Evolutionary conservation across 1,140 invertebrate species (phyloP).

Genomic region (Anastrepha obliqua): DNA sequence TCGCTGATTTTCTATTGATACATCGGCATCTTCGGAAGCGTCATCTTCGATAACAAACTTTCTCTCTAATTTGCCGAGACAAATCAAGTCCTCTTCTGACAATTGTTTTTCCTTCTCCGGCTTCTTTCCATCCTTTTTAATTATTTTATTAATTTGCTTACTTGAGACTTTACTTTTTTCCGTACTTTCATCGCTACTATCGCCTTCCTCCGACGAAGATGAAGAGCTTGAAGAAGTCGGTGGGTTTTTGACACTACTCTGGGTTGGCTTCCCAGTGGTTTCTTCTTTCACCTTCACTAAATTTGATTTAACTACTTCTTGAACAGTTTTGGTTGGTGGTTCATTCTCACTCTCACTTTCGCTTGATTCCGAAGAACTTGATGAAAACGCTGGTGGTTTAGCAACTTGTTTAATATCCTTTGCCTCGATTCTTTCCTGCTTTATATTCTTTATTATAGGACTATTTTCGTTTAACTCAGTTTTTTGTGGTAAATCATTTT

Average conservation of each 20-base stretch:
- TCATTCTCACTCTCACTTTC: not conserved
- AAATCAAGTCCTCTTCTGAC: constrained; percentile 67
- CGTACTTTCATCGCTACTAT: not conserved
- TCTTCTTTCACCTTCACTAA: not conserved
- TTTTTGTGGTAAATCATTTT: not conserved
- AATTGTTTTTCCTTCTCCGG: constrained; percentile 45
- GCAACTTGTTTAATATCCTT: not conserved
- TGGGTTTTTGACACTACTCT: not conserved
- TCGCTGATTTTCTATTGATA: not conserved
- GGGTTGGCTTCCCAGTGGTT: not conserved
- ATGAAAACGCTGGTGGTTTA: not conserved
- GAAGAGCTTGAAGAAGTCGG: constrained; percentile 40
- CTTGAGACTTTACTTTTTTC: not conserved
- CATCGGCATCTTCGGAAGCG: constrained; percentile 50
- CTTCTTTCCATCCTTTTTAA: constrained; percentile 1
- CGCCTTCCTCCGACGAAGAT: constrained; percentile 52
- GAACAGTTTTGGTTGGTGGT: not conserved
- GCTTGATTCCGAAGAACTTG: not conserved
- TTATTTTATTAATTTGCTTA: not conserved
- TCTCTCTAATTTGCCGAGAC: constrained; percentile 63
- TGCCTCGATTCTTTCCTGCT: not conserved
- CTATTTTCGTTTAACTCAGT: not conserved
- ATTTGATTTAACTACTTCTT: not conserved
- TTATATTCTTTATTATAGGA: not conserved
- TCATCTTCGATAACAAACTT: constrained; percentile 65